These are phyloP conservation scores for Nanorana parkeri DNA, from an alignment of 2,113 vertebrate genomes.

Conservation along the genomic window DNA sequence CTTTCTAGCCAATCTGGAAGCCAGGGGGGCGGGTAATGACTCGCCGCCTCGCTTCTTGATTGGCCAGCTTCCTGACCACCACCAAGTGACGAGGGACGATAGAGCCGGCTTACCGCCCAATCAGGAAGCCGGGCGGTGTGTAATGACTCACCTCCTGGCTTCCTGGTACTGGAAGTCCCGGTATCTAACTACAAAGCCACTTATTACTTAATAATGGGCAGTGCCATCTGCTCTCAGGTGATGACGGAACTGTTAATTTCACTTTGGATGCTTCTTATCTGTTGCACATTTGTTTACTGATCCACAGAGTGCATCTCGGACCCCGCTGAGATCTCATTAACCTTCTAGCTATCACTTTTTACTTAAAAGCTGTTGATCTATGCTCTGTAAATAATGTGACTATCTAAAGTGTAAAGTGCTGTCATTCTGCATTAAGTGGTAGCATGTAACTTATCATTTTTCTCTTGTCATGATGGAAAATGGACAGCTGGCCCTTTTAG, in stretches of 20 bases:
- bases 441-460: not conserved
- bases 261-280: not conserved
- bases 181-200: not conserved
- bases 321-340: constrained; percentile 22
- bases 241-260: not conserved
- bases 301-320: not conserved
- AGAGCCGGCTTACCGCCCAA: no score
- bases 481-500: no score
- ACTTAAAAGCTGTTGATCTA: constrained; percentile 4
- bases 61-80: no score
- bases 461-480: not conserved
- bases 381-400: constrained; percentile 7
- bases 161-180: no score
- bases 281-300: not conserved
- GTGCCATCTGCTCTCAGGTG: not conserved
- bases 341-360: constrained; percentile 3
- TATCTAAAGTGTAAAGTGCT: not conserved
- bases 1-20: no score
- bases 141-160: no score
- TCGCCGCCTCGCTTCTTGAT: no score
- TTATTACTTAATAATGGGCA: not conserved
- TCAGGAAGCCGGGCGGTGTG: no score
- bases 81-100: no score
- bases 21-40: no score
- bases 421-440: not conserved